Evolutionary conservation across 1,140 invertebrate genomes (phyloP).

Genomic region (Steinernema khuongi): DNA sequence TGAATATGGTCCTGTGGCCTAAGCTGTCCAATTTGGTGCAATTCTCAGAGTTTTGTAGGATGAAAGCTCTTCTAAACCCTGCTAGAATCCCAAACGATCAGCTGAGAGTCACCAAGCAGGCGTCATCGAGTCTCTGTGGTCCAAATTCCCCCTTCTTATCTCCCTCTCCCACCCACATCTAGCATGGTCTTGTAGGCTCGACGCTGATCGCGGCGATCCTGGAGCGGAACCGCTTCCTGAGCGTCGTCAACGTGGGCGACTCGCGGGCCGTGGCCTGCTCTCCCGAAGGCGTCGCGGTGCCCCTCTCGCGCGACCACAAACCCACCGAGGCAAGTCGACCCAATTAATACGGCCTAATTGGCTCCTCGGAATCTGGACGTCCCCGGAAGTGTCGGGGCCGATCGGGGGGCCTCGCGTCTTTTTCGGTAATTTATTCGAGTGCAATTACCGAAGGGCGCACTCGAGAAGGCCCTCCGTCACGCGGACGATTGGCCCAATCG

Average conservation of each 20-base stretch:
- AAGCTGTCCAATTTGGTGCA: no score
- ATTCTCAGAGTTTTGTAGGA: no score
- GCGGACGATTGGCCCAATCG: conserved; percentile 8
- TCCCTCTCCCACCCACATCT: conserved; percentile 21
- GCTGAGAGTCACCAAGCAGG: no score
- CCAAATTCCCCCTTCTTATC: conserved; percentile 25
- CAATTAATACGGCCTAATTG: no score
- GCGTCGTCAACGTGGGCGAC: conserved; percentile 91
- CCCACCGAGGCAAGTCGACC: conserved; percentile 76
- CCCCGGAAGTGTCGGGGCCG: not conserved
- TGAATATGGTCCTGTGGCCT: no score
- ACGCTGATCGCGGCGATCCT: conserved; percentile 82
- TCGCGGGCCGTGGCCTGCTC: conserved; percentile 90
- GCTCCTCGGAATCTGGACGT: not conserved
- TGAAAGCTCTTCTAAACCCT: no score
- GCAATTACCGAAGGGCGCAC: conserved; percentile 6
- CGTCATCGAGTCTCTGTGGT: no score
- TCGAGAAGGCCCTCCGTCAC: conserved; percentile 2
- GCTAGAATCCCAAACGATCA: no score
- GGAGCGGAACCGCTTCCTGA: conserved; percentile 70
- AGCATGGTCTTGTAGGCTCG: conserved; percentile 66
- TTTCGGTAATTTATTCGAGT: conserved; percentile 12
- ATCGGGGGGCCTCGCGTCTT: not conserved
- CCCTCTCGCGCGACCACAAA: conserved; percentile 90
- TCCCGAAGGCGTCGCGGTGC: conserved; percentile 77